Percentiles rank a stretch among this genome's conserved stretches.
These are phyloP conservation scores for Psittacula cyanocephala DNA, from an alignment of 2,113 vertebrate genomes.

Conservation along the genomic window DNA sequence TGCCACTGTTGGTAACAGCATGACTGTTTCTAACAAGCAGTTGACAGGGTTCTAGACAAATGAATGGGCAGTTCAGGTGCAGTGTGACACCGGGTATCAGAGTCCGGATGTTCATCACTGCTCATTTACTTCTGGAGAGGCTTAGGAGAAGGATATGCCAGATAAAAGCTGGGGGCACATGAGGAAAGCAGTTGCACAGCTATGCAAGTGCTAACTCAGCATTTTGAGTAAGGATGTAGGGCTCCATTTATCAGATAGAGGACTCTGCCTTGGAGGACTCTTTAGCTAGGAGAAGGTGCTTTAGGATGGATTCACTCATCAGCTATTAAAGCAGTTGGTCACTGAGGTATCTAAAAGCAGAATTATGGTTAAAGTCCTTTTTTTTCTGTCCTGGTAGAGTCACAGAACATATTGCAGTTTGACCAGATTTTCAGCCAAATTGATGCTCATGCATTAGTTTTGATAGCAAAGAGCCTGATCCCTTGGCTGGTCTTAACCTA, in stretches of 20 bases:
- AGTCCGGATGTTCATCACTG: neutral
- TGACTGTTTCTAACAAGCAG: neutral
- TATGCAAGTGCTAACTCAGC: neutral
- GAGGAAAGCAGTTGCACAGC: neutral
- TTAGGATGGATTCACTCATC: neutral
- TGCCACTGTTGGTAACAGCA: neutral
- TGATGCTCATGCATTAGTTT: neutral
- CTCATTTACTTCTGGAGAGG: neutral
- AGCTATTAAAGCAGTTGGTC: neutral
- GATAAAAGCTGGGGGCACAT: neutral
- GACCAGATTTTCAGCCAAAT: neutral
- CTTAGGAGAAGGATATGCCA: neutral
- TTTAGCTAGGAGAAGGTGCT: neutral
- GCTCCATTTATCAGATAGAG: neutral
- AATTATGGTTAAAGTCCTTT: neutral
- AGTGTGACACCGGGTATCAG: neutral
- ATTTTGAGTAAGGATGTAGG: neutral
- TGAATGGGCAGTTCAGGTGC: neutral
- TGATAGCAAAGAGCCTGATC: neutral
- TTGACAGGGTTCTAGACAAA: neutral
- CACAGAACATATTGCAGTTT: neutral
- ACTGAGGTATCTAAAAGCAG: neutral
- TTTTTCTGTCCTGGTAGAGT: neutral
- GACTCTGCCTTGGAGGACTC: neutral
- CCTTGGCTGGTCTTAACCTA: neutral